phyloP scores from a whole-genome alignment of 2,888 invertebrate species.

The Tethea ocularis region DNA sequence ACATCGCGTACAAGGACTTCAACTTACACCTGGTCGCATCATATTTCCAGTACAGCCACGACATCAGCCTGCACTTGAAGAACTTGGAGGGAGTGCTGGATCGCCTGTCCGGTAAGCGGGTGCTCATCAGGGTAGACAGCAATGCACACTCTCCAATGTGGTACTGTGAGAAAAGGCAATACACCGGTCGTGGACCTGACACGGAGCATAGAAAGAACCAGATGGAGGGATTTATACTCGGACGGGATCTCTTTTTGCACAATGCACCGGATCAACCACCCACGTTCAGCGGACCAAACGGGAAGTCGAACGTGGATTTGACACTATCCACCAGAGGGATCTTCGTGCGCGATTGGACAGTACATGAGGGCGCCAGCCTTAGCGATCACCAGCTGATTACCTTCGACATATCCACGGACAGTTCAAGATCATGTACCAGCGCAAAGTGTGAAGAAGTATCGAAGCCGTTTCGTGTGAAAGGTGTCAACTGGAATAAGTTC shows the following conservation, averaged over 20 bases:
- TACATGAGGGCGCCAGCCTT: conserved; percentile 15
- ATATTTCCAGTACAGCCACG: too few relatives aligned
- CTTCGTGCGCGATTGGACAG: conserved; percentile 18
- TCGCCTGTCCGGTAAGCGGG: neutral
- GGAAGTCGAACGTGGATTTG: conserved; percentile 33
- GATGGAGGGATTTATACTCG: conserved; percentile 24
- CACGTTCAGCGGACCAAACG: conserved; percentile 24
- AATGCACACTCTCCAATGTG: conserved; percentile 40
- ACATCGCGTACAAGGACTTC: conserved; percentile 8
- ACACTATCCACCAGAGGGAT: conserved; percentile 21
- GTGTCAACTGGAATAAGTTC: conserved; percentile 1
- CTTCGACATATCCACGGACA: neutral
- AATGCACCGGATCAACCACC: conserved; percentile 19
- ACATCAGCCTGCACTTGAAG: conserved; percentile 18
- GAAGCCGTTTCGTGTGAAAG: conserved; percentile 1
- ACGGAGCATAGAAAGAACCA: neutral
- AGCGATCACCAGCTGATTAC: conserved; percentile 32
- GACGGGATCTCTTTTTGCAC: conserved; percentile 10
- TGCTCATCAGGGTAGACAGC: conserved; percentile 27
- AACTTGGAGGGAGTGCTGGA: conserved; percentile 23
- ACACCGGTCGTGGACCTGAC: conserved; percentile 19
- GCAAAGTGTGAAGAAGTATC: neutral
- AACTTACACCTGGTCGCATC: too few relatives aligned
- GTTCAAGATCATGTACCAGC: neutral
- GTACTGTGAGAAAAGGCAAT: conserved; percentile 20